These are phyloP conservation scores for Dorcus parallelipipedus DNA, from an alignment of 2,888 invertebrate genomes.

Conservation along the genomic window DNA sequence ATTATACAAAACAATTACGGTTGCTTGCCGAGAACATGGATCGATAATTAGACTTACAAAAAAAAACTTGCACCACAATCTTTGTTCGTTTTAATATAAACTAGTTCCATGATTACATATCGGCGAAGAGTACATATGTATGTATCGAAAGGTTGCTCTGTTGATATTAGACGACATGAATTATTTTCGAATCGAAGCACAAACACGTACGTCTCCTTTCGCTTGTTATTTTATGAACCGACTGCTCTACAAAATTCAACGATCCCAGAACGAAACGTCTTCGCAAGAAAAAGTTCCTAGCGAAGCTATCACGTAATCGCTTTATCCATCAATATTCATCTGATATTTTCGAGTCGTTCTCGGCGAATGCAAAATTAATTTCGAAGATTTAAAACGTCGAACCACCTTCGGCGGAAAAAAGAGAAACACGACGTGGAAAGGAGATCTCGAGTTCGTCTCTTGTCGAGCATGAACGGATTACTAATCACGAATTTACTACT, in stretches of 20 bases:
- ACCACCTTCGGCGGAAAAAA: slow-evolving; percentile 7
- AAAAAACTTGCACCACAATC: slow-evolving; percentile 1
- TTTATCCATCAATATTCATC: slow-evolving; percentile 2
- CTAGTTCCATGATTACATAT: slow-evolving; percentile 4
- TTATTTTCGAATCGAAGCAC: not conserved
- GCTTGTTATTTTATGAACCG: not conserved
- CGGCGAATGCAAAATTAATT: slow-evolving; percentile 29
- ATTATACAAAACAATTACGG: slow-evolving; percentile 19
- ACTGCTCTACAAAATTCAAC: not conserved
- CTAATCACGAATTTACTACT: not conserved
- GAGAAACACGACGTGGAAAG: not conserved
- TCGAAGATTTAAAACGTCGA: slow-evolving; percentile 26
- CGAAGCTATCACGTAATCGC: not conserved
- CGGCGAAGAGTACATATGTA: slow-evolving; percentile 1
- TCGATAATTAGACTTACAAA: slow-evolving; percentile 11
- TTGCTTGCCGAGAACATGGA: slow-evolving; percentile 5
- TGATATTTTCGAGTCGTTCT: not conserved
- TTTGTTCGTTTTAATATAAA: slow-evolving; percentile 5
- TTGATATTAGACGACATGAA: not conserved
- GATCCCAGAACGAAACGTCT: not conserved
- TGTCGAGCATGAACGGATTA: not conserved
- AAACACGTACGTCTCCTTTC: not conserved
- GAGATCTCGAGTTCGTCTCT: not conserved
- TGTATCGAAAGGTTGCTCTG: not conserved
- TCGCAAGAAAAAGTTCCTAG: not conserved